phyloP scores from a whole-genome alignment of 2,113 vertebrate species.

The Austrofundulus limnaeus region DNA sequence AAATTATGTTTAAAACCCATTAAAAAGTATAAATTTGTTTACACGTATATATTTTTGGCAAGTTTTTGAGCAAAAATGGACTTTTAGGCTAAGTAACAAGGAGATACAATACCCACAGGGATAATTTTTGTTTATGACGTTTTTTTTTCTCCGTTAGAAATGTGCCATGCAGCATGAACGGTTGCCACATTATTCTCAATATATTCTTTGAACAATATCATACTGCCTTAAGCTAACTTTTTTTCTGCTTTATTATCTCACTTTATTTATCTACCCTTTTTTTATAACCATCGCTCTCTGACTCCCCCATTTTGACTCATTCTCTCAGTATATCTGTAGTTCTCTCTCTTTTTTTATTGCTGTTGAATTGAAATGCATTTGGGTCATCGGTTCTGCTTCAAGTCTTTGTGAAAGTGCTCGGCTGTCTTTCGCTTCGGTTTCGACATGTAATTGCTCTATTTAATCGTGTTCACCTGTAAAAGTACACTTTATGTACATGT shows the following conservation, averaged over 20 bases:
- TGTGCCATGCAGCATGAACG: constrained; percentile 20
- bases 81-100: constrained; percentile 11
- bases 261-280: constrained; percentile 37
- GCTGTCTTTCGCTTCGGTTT: constrained; percentile 35
- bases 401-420: constrained; percentile 55
- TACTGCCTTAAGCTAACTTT: constrained; percentile 62
- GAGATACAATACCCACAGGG: constrained; percentile 33
- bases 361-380: constrained; percentile 76
- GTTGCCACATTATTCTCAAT: constrained; percentile 39
- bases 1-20: constrained; percentile 9
- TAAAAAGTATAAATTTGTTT: constrained; percentile 4
- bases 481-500: constrained; percentile 7
- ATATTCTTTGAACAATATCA: constrained; percentile 57
- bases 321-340: constrained; percentile 33
- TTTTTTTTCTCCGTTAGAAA: constrained; percentile 45
- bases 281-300: constrained; percentile 27
- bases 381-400: constrained; percentile 71
- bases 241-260: constrained; percentile 60
- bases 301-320: constrained; percentile 48
- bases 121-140: constrained; percentile 52
- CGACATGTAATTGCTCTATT: constrained; percentile 43
- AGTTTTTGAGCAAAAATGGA: constrained; percentile 23
- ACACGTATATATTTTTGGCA: not conserved
- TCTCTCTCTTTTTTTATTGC: constrained; percentile 20
- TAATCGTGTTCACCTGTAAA: constrained; percentile 42